Evolutionary conservation across 92 coral and sea anemone genomes (phyloP).

Genomic region (Phenganax marumi): DNA sequence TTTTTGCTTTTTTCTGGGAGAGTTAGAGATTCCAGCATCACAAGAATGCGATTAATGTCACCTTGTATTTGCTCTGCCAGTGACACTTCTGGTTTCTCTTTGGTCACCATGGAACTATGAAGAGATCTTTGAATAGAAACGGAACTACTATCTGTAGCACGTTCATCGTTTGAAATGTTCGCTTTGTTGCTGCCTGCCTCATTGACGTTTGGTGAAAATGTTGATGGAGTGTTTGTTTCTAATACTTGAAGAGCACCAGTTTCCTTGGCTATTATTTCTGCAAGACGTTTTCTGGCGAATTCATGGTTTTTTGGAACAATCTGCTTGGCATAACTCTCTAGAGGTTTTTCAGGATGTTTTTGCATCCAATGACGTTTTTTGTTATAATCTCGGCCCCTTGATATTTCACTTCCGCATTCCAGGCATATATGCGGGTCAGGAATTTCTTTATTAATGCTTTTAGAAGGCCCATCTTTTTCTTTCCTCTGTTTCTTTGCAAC

Average conservation of each 20-base stretch:
- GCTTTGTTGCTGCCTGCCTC: neutral
- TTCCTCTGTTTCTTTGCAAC: neutral
- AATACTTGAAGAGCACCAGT: slow-evolving; percentile 22
- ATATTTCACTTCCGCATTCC: neutral
- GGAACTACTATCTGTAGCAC: slow-evolving; percentile 12
- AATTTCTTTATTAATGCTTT: neutral
- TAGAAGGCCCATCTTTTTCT: neutral
- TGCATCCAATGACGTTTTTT: slow-evolving; percentile 37
- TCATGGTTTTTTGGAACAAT: slow-evolving; percentile 30
- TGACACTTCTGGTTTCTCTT: slow-evolving; percentile 29
- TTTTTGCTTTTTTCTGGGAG: slow-evolving; percentile 24
- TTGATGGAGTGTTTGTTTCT: slow-evolving; percentile 11
- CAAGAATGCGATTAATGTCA: slow-evolving; percentile 23
- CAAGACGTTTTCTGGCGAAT: slow-evolving; percentile 31
- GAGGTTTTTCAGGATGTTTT: slow-evolving; percentile 33
- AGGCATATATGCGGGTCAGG: slow-evolving; percentile 20
- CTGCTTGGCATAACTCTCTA: slow-evolving; percentile 17
- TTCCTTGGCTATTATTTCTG: slow-evolving; percentile 14
- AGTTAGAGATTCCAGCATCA: slow-evolving; percentile 37
- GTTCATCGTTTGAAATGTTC: neutral
- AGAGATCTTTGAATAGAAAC: slow-evolving; percentile 21
- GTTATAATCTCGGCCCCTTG: slow-evolving; percentile 17
- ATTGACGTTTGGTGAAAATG: neutral
- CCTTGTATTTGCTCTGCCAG: slow-evolving; percentile 28
- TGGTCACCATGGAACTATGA: slow-evolving; percentile 13